Base-by-base conservation (phyloP, 1,140 invertebrate genomes). In the Scaptodrosophila lebanonensis region DNA sequence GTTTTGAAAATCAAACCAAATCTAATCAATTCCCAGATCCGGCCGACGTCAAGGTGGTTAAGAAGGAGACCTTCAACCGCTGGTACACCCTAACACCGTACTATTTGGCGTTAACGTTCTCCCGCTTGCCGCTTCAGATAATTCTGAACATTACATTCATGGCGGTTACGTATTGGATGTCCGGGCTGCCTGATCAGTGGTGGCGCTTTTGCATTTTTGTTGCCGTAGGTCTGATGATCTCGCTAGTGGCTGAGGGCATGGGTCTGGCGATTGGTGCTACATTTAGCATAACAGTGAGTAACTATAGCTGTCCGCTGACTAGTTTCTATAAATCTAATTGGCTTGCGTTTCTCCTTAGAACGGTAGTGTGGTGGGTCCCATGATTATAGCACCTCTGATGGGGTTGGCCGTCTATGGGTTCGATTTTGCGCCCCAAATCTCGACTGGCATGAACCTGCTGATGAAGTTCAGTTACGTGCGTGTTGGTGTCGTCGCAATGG, bases 21-120 rank as follows among this genome's bases (percentile, higher is more conserved):
- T 6, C 1, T 2, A 12, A 18, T 0, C 11, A 1, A 9, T 20
- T 87, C 88, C 3, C 86, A 95, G 93, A 93, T 91, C 93, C 94
- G 0, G 88, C 91, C 75, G 94, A 95, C 88, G 93, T 95, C 53
- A 91, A 93, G 66, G 89, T 95, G 16, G 91, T 95, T 57, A 92
- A 93, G 50, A 91, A 93, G 84, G 94, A 95, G 86, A 92, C 94
- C 75, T 91, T 95, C 47, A 95, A 95, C 85, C 91, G 93, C 59
- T 95, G 94, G 94, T 95, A 95, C 87, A 91, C 91, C 25, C 86
- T 95, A 0, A 91, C 90, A 33, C 91, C 94, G 0, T 95, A 95
- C 87, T 95, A 94, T 71, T 87, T 93, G 15, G 94, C 94, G 0
- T 88, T 94, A 47, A 94, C 92, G 0, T 86, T 95, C 16, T 93